Conservation (phyloP, 2,888 invertebrate species). For the Pherbina coryleti region DNA sequence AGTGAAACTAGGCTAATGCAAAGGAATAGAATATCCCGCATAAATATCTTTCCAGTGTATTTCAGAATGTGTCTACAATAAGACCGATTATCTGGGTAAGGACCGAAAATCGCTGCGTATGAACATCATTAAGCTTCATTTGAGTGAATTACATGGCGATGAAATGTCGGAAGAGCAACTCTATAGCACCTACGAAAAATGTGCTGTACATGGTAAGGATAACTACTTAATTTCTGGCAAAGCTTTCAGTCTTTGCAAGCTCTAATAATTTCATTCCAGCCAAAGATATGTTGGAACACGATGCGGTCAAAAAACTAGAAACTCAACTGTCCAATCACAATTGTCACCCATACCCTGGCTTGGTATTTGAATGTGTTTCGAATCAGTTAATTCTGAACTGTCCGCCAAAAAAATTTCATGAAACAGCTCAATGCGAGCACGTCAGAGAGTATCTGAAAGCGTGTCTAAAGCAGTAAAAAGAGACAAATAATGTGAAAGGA, state of each 20-base stretch:
- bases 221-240: no score
- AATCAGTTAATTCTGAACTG: conserved; percentile 59
- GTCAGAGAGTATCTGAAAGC: conserved; percentile 49
- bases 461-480: conserved; percentile 50
- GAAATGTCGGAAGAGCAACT: conserved; percentile 49
- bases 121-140: conserved; percentile 46
- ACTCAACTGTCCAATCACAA: conserved; percentile 44
- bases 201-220: conserved; percentile 55
- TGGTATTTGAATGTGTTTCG: conserved; percentile 57
- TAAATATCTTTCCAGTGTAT: conserved; percentile 51
- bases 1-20: conserved; percentile 24
- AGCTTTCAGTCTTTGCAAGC: background rate
- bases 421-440: conserved; percentile 50
- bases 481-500: background rate
- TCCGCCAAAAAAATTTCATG: conserved; percentile 50
- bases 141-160: conserved; percentile 49
- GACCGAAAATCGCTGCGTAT: conserved; percentile 52
- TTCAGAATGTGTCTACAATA: conserved; percentile 57
- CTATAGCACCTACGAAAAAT: conserved; percentile 53
- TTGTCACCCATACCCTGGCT: conserved; percentile 56
- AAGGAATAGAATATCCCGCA: background rate
- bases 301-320: conserved; percentile 47
- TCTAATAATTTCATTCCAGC: conserved; percentile 42
- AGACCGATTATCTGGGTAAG: conserved; percentile 49
- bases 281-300: conserved; percentile 44